A percentile compares a stretch with the other conserved stretches of the same genome.
Evolutionary conservation across 1,140 invertebrate genomes (phyloP).

Genomic region (Palaemon carinicauda): DNA sequence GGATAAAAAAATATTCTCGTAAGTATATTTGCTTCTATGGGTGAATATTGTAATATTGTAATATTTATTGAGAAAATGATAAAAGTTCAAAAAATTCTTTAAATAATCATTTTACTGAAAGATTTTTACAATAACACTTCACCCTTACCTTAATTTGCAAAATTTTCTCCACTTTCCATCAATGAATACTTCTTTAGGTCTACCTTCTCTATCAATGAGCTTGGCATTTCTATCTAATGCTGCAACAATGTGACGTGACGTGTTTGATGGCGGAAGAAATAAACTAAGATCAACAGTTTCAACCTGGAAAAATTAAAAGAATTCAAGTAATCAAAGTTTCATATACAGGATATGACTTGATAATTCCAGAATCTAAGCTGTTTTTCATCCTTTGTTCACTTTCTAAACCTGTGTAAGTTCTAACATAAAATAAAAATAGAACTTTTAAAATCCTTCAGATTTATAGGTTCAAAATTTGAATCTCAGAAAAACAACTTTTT

Average conservation of each 20-base stretch:
- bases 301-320: conserved; percentile 68
- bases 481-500: too few relatives aligned
- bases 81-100: too few relatives aligned
- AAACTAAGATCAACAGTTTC: conserved; percentile 89
- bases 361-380: too few relatives aligned
- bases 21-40: too few relatives aligned
- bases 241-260: conserved; percentile 81
- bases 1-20: neutral
- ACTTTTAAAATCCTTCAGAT: neutral
- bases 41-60: too few relatives aligned
- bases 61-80: too few relatives aligned
- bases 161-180: conserved; percentile 55
- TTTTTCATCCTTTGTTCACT: too few relatives aligned
- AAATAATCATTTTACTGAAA: too few relatives aligned
- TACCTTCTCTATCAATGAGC: conserved; percentile 65
- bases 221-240: conserved; percentile 90
- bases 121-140: neutral
- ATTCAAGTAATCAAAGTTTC: neutral
- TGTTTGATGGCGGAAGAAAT: conserved; percentile 90
- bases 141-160: conserved; percentile 57
- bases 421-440: neutral
- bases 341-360: neutral
- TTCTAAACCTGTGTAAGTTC: too few relatives aligned
- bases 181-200: conserved; percentile 29
- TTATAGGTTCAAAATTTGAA: neutral